These are phyloP conservation scores for Gallinago paraguaiae DNA, from an alignment of 2,113 vertebrate species.

Conservation along the genomic window DNA sequence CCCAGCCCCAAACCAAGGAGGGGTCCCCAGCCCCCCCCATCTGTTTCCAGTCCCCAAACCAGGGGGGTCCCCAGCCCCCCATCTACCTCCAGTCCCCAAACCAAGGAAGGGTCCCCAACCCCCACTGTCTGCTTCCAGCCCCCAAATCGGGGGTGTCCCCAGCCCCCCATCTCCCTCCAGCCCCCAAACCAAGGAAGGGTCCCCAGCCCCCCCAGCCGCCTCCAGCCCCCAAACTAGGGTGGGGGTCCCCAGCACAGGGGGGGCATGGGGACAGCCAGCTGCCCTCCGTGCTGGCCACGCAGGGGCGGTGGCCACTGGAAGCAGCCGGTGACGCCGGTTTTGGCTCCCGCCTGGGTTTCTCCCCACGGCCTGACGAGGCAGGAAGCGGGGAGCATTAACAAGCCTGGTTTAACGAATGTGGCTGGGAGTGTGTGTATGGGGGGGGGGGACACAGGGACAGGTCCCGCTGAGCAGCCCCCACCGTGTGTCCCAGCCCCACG, in stretches of 20 bases:
- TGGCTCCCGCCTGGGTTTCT: background rate
- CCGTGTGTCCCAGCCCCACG: accelerated
- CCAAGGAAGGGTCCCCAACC: too few species aligned
- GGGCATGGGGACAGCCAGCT: background rate
- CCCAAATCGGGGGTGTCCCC: too few species aligned
- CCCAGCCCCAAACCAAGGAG: background rate
- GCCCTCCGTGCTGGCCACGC: accelerated
- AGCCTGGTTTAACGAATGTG: accelerated
- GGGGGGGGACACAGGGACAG: background rate
- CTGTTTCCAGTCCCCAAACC: accelerated
- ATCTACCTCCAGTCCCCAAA: background rate
- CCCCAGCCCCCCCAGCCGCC: background rate
- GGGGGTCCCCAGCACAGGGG: background rate
- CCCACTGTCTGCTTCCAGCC: too few species aligned
- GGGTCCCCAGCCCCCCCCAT: background rate
- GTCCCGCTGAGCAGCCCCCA: accelerated
- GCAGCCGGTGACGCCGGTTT: accelerated
- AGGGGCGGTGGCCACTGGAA: background rate
- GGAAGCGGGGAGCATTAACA: background rate
- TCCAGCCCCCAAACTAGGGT: background rate
- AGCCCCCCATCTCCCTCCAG: background rate
- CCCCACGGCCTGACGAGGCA: accelerated
- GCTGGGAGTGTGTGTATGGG: background rate
- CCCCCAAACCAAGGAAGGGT: background rate
- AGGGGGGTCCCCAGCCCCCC: too few species aligned